Base-by-base conservation (phyloP, 2,888 invertebrate genomes). In the Hydraecia micacea region DNA sequence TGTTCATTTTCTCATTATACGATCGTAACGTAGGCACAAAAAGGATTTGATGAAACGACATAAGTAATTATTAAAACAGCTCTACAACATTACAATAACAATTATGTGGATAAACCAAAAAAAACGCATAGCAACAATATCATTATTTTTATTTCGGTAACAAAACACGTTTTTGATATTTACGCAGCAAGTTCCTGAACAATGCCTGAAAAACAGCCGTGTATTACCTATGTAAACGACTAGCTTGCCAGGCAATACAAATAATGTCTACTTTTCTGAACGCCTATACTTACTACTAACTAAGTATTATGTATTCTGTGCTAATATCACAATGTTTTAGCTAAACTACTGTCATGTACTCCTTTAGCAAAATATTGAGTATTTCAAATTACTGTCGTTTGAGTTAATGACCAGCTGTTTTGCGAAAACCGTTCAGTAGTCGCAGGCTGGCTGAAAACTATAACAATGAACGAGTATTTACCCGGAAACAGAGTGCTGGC, bases 361-460 rank as follows among this genome's bases (percentile, higher is more conserved):
- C n/a, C 62, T 68, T 39, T 21, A 67, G 79, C 75, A 62, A 85
- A 87, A 87, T 74, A 84, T 86, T 84, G 84, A 73, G 49, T 74
- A 52, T 76, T 62, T 36, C 1, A 84, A 84, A 85, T 79, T 42
- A 39, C 67, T 18, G 71, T 66, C 75, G 28, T 72, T 87, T 55
- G n/a, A 15, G 21, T 52, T 75, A 79, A 84, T 71, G 18, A 25
- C n/a, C 55, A 28, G 73, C 52, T 74, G 60, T 79, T 83, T 71
- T 28, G 28, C 77, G 67, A 73, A 63, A 70, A 71, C 63, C 32
- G 25, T 73, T 73, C 66, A 73, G 73, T 66, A 68, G 42, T 70
- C 5, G 8, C 2, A 42, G 21, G 25, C n/a, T 62, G 63, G 25
- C 72, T 63, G 69, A n/a, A 52, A 49, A 62, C 9, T 55, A 25